Percentiles rank a stretch among this genome's conserved stretches.
Conservation (phyloP, 2,113 vertebrate genomes). For the Halcyon senegalensis region DNA sequence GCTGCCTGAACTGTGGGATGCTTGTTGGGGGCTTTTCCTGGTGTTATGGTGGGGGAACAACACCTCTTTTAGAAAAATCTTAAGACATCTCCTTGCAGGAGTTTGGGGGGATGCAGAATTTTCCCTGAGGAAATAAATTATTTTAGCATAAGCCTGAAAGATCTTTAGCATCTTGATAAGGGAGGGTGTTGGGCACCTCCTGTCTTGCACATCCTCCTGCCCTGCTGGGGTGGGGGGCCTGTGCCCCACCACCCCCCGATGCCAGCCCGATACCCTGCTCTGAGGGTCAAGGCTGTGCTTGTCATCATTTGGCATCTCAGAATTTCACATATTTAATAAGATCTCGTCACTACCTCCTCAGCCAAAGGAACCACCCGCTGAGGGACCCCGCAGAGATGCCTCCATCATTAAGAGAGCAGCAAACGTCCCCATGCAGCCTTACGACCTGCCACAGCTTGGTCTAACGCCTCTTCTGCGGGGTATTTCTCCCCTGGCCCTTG, state of each 20-base stretch:
- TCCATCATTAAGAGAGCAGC: neutral
- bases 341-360: neutral
- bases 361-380: neutral
- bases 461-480: neutral
- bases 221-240: neutral
- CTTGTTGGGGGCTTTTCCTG: neutral
- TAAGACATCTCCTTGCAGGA: neutral
- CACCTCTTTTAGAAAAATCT: neutral
- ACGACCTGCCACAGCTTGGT: neutral
- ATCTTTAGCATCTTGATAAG: neutral
- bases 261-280: accelerated
- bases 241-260: neutral
- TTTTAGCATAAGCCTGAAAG: neutral
- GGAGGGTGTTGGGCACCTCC: neutral
- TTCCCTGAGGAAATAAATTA: neutral
- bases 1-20: neutral
- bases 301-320: neutral
- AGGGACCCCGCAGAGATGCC: accelerated
- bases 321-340: neutral
- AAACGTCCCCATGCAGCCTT: neutral
- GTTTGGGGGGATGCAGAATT: neutral
- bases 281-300: neutral
- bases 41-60: neutral
- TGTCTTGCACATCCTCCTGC: neutral
- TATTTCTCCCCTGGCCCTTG: neutral